Base-by-base conservation (phyloP, 2,888 invertebrate genomes). In the Drosophila helvetica region DNA sequence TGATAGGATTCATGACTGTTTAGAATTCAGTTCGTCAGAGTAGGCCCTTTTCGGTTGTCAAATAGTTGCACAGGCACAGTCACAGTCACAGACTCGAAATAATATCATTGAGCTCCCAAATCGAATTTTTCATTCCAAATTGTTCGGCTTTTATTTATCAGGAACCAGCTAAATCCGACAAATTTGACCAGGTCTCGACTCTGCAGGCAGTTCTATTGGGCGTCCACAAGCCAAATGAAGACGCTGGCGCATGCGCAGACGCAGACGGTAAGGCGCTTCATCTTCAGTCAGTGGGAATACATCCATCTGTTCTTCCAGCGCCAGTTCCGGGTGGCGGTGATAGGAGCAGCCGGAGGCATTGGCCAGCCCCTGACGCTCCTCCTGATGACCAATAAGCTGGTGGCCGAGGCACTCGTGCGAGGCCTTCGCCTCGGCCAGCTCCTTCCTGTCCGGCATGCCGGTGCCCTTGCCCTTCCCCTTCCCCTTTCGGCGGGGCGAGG, bases 331-430 rank as follows among this genome's bases (percentile, higher is more conserved):
- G 98, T 99, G 42, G 96, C 97, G 69, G 97, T 99, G 66, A 95
- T 97, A 91, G 99, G 99, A 55, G 98, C 98, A 0, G 94, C 96
- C 81, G 99, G 99, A 63, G 99, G 99, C 57, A 99, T 99, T 89
- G 99, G 99, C 3, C 98, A 99, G 92, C 98, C 98, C 10, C 92
- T 99, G 80, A 95, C 98, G 1, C 93, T 99, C 67, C 94, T 99
- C 19, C 92, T 99, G 78, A 99, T 99, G 93, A 94, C 95, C 80
- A 97, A 97, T 86, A 96, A 97, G 2, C 92, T 96, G 66, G 94
- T 99, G 43, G 95, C 95, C 33, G 46, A 99, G 94, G 91, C 98
- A 99, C 83, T 97, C 97, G 90, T 98, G 98, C 2, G 98, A 98
- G 1, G 98, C 98, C 88, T 96, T 95, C 86, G 97, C 97, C 92